Base-by-base conservation (phyloP, 2,113 vertebrate genomes). In the Eretmochelys imbricata region DNA sequence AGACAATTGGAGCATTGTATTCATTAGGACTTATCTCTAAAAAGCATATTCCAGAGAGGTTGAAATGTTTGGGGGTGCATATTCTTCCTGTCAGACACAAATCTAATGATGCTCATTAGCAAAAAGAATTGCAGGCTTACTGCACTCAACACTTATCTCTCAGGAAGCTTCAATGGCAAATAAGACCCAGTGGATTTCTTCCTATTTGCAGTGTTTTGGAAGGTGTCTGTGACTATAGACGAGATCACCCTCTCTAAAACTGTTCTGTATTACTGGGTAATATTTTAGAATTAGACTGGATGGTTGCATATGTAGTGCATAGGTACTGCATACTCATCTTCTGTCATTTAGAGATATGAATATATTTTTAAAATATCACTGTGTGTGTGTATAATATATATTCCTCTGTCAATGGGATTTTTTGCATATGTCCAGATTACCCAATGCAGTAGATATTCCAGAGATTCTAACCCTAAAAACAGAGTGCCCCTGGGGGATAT, bases 111-210 rank as follows among this genome's bases (percentile, higher is more conserved):
- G 53, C 54, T 94, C 14, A 57, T 95, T 96, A 96, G 69, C 76
- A 93, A 89, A 92, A 89, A 95, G 80, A 87, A 94, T 82, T 96
- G 48, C 72, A 85, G 35, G 54, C 91, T 96, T 94, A 57, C 92
- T 93, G 94, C 57, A 38, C 48, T 88, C 65, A 57, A 54, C 1
- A 0, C 80, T 89, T 90, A 89, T 92, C 89, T 95, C 75, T 42
- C 51, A 2, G 24, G 65, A 87, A 85, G 84, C 81, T 95, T 88
- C 96, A 22, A 76, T 91, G n/a, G 85, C 87, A 92, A 93, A 90
- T 85, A 92, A 94, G 95, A 76, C 62, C 76, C 91, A 42, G 53
- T 84, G 88, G 92, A 89, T 89, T 91, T 84, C 31, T 24, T 91
- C 49, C 0, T 0, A n/a, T 48, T 87, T 29, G 87, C 69, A 49